These are phyloP conservation scores for Anthoscopus minutus DNA, from an alignment of 2,113 vertebrate genomes.

Conservation along the genomic window DNA sequence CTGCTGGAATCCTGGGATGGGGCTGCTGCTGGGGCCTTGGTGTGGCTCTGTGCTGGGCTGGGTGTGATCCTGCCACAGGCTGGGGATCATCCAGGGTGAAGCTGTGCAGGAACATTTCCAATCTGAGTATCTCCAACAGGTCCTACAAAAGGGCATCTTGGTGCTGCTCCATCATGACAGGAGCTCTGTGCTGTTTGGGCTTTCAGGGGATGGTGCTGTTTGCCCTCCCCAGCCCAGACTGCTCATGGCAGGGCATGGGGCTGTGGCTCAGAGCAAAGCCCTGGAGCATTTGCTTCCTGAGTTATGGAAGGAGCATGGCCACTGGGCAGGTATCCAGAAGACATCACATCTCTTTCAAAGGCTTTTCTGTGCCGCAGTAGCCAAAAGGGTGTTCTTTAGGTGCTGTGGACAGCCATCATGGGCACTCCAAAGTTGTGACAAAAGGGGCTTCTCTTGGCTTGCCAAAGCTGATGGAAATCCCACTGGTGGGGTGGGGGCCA, in stretches of 20 bases:
- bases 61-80: fast-evolving
- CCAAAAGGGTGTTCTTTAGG: not conserved
- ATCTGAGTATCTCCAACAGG: not conserved
- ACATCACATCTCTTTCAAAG: not conserved
- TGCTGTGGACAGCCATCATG: not conserved
- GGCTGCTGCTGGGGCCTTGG: not conserved
- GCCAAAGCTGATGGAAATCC: not conserved
- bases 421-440: not conserved
- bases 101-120: not conserved
- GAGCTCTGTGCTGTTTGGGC: not conserved
- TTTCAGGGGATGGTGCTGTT: not conserved
- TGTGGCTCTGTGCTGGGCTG: not conserved
- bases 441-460: not conserved
- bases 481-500: not conserved
- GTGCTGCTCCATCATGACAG: fast-evolving
- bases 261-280: not conserved
- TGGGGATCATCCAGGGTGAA: not conserved
- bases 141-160: not conserved
- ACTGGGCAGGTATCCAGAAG: not conserved
- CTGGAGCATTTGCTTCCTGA: not conserved
- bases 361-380: not conserved
- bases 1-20: not conserved
- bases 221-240: not conserved
- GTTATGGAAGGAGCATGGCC: not conserved
- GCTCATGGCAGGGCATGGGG: not conserved